Conservation (phyloP, 2,113 vertebrate genomes). For the Channa maculata region DNA sequence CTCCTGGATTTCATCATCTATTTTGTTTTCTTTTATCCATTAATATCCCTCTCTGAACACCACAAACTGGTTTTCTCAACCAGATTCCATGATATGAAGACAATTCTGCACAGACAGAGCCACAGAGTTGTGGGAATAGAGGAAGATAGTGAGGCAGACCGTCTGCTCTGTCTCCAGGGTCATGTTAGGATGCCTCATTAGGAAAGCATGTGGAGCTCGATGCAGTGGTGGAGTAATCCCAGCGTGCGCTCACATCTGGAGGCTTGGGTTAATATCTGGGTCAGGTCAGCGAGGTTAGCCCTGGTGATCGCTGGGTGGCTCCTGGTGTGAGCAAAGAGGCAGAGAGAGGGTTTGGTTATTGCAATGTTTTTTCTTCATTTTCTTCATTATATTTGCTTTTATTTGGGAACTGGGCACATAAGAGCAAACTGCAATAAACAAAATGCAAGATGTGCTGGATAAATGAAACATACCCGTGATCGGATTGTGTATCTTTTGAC, state of each 20-base stretch:
- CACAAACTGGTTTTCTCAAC: not conserved
- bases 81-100: slow-evolving; percentile 8
- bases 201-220: slow-evolving; percentile 78
- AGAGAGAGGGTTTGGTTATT: slow-evolving; percentile 38
- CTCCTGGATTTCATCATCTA: not conserved
- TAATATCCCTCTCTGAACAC: too few species aligned
- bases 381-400: not conserved
- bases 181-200: slow-evolving; percentile 79
- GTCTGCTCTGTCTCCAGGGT: slow-evolving; percentile 71
- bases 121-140: slow-evolving; percentile 42
- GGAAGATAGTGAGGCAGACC: slow-evolving; percentile 51
- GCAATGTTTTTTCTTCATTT: slow-evolving; percentile 12
- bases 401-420: not conserved
- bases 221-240: slow-evolving; percentile 81
- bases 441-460: slow-evolving; percentile 28
- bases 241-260: slow-evolving; percentile 82
- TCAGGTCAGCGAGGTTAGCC: slow-evolving; percentile 81
- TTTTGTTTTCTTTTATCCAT: not conserved
- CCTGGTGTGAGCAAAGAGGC: slow-evolving; percentile 58
- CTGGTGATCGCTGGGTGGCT: slow-evolving; percentile 70
- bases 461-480: not conserved
- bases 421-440: slow-evolving; percentile 28
- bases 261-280: slow-evolving; percentile 84
- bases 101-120: slow-evolving; percentile 22
- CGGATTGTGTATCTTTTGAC: slow-evolving; percentile 20